Base-by-base conservation (phyloP, 2,113 vertebrate genomes). In the Excalfactoria chinensis region DNA sequence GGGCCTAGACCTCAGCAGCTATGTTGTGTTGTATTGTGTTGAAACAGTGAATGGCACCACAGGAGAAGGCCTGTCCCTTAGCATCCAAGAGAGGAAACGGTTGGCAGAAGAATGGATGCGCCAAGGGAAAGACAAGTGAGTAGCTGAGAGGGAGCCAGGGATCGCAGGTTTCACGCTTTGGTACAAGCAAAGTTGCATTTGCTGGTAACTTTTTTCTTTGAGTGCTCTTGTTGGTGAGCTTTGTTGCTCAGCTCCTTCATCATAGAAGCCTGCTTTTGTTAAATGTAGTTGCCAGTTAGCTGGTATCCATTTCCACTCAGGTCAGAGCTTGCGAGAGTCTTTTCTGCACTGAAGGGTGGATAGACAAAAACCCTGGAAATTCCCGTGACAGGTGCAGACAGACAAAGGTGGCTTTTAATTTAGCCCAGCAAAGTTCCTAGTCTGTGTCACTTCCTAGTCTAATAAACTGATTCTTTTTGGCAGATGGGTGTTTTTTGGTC, bases 31-130 rank as follows among this genome's bases (percentile, higher is more conserved):
- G n/a, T 88, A 30, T 90, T 93, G 55, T 96, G 48, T 96, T 95
- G 86, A 37, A 89, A 93, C 96, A 99, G 99, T 99, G 94, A 99
- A 99, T 43, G 99, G 99, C 80, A 99, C 99, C 25, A 99, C 99
- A 1, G 99, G 99, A 93, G 99, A 99, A 96, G 97, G 99, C 66
- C 95, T 98, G 96, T 99, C 99, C 70, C 97, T 99, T 34, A 98
- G 88, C 71, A 51, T 98, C 58, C 96, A 95, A 41, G 99, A 99
- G 96, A 98, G 99, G 93, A 98, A 99, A 94, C 90, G 26, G 69
- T 48, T 99, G 43, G 98, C 98, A 1, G 97, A 98, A 90, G 98
- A 98, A 41, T 99, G 99, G 99, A 97, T 99, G 84, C 72, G 53
- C 30, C 97, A 97, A 91, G 98, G 98, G 46, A 98, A 95, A 89